Conservation (phyloP, 2,888 invertebrate genomes). For the Reticulitermes lucifugus region DNA sequence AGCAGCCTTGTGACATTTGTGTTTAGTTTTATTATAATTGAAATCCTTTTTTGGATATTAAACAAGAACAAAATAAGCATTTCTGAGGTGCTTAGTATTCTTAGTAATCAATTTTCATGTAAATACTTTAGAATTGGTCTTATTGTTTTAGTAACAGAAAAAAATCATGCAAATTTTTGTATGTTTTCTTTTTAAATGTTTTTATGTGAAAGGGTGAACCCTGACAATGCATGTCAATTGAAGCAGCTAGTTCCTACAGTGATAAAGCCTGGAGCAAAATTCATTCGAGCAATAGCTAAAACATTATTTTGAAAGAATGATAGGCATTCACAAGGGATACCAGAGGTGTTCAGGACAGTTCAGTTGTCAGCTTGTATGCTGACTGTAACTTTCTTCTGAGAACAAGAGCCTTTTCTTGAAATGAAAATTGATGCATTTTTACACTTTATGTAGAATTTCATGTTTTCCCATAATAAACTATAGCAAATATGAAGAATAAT, state of each 20-base stretch:
- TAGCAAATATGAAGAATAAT: no score
- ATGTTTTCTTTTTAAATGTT: conserved; percentile 30
- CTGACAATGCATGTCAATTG: conserved; percentile 18
- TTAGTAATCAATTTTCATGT: conserved; percentile 7
- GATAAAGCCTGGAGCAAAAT: conserved; percentile 22
- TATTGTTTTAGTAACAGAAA: neutral
- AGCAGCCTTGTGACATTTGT: neutral
- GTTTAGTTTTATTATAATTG: conserved; percentile 23
- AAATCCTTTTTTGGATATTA: conserved; percentile 1
- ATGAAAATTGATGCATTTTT: no score
- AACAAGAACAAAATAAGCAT: neutral
- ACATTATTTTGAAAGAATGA: neutral
- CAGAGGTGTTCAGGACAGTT: no score
- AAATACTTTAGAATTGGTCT: conserved; percentile 12
- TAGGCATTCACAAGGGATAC: conserved; percentile 1
- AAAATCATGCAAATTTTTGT: conserved; percentile 1
- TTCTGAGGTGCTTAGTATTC: conserved; percentile 10
- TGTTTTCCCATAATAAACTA: no score
- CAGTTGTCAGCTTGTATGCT: no score
- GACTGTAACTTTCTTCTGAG: no score
- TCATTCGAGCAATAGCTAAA: conserved; percentile 12
- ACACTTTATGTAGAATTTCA: no score
- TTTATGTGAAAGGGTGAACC: conserved; percentile 19
- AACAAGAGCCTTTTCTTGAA: no score
- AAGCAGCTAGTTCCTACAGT: conserved; percentile 39